phyloP scores from a whole-genome alignment of 1,140 invertebrate species.

The Magallana ariakensis region DNA sequence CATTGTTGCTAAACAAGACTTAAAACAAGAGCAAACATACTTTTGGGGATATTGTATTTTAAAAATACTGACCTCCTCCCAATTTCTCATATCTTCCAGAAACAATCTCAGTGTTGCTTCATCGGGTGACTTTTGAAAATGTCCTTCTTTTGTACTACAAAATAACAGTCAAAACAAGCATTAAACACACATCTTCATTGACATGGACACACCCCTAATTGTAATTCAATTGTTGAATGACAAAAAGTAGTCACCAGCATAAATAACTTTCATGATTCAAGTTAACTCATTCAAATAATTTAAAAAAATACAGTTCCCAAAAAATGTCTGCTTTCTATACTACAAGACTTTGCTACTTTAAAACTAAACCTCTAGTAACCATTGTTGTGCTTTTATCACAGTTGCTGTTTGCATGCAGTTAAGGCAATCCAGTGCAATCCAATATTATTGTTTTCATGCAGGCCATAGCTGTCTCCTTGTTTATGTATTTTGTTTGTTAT shows the following conservation, averaged over 20 bases:
- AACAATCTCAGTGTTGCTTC: constrained; percentile 63
- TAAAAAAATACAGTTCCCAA: no score
- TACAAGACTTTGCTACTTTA: no score
- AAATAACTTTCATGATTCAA: no score
- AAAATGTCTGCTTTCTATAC: no score
- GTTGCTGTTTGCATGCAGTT: background rate
- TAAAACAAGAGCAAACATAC: no score
- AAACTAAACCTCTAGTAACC: no score
- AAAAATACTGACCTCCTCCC: constrained; percentile 73
- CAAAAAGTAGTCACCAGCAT: background rate
- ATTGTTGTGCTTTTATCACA: no score
- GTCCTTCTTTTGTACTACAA: constrained; percentile 70
- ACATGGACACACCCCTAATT: no score
- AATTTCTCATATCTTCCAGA: constrained; percentile 67
- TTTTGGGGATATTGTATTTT: no score
- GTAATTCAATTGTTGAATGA: background rate
- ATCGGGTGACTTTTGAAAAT: constrained; percentile 68
- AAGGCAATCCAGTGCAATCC: background rate
- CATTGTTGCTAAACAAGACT: no score
- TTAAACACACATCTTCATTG: no score
- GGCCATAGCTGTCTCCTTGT: background rate
- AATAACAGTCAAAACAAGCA: constrained; percentile 33
- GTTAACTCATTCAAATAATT: no score
- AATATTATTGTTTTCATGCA: background rate
- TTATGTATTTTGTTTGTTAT: background rate